phyloP scores from a whole-genome alignment of 2,888 invertebrate species.

The Lampropteryx suffumata region DNA sequence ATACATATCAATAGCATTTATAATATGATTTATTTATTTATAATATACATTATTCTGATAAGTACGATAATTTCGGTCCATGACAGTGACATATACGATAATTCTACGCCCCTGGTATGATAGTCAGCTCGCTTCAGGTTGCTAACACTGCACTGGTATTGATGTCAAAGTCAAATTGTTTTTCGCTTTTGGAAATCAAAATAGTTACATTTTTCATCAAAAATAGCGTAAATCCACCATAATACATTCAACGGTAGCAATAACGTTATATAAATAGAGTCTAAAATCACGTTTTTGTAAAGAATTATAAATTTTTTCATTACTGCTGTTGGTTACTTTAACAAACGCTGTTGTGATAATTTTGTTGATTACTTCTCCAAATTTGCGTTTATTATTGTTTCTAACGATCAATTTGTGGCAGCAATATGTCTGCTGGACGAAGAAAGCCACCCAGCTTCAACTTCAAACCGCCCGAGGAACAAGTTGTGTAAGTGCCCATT shows the following conservation, averaged over 20 bases:
- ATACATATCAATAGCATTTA: too few relatives aligned
- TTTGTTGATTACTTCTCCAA: constrained; percentile 34
- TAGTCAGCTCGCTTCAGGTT: too few relatives aligned
- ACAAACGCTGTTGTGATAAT: constrained; percentile 34
- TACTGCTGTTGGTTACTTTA: constrained; percentile 35
- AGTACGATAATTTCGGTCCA: too few relatives aligned
- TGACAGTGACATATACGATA: too few relatives aligned
- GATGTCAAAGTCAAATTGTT: too few relatives aligned
- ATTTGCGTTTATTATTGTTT: constrained; percentile 20
- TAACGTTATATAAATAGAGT: not conserved
- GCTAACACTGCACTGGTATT: too few relatives aligned
- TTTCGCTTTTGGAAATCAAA: too few relatives aligned
- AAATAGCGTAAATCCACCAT: not conserved
- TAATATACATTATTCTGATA: too few relatives aligned
- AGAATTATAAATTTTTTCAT: constrained; percentile 30
- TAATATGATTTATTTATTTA: too few relatives aligned
- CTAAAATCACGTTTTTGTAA: constrained; percentile 28
- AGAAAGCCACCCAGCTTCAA: constrained; percentile 65
- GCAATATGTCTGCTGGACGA: constrained; percentile 63
- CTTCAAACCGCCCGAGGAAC: constrained; percentile 62
- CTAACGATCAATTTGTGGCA: constrained; percentile 25
- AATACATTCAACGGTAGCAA: not conserved
- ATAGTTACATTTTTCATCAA: not conserved
- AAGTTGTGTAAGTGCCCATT: constrained; percentile 63
- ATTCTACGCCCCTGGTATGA: too few relatives aligned